These are phyloP conservation scores for Coregonus suidteri DNA, from an alignment of 2,797 vertebrate genomes.

Conservation along the genomic window DNA sequence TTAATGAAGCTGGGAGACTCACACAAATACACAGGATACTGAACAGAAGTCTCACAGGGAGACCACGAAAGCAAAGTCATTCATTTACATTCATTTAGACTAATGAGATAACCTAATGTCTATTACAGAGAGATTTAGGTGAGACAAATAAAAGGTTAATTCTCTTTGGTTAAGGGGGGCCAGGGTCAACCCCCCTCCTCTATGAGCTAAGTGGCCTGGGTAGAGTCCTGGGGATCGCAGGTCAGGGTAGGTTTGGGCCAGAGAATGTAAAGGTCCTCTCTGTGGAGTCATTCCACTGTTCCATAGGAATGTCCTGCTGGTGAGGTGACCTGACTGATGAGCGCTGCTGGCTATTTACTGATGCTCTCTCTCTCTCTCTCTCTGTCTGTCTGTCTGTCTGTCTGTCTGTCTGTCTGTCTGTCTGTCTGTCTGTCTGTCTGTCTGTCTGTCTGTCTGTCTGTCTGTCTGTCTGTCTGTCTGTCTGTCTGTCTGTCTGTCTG, in stretches of 20 bases:
- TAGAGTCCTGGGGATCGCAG: not conserved
- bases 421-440: not conserved
- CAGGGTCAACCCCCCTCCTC: not conserved
- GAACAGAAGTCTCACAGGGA: not conserved
- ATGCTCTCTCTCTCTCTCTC: too few species aligned
- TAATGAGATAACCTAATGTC: slow-evolving; percentile 12
- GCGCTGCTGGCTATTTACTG: slow-evolving; percentile 6
- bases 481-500: too few species aligned
- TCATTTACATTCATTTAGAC: slow-evolving; percentile 4
- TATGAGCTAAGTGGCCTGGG: not conserved
- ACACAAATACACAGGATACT: too few species aligned
- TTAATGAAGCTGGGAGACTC: slow-evolving; percentile 40
- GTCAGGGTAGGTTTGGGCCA: slow-evolving; percentile 4
- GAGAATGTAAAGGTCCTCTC: slow-evolving; percentile 13
- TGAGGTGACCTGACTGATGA: not conserved
- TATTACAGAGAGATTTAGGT: slow-evolving; percentile 1
- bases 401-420: not conserved
- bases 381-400: not conserved
- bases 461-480: too few species aligned
- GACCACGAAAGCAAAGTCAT: not conserved
- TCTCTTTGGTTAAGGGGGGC: not conserved
- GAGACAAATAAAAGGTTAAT: slow-evolving; percentile 7
- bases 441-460: not conserved
- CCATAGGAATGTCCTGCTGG: not conserved
- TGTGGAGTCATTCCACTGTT: slow-evolving; percentile 3